These are phyloP conservation scores for Meteorus sp. DNA, from an alignment of 1,140 invertebrate genomes.

Conservation along the genomic window DNA sequence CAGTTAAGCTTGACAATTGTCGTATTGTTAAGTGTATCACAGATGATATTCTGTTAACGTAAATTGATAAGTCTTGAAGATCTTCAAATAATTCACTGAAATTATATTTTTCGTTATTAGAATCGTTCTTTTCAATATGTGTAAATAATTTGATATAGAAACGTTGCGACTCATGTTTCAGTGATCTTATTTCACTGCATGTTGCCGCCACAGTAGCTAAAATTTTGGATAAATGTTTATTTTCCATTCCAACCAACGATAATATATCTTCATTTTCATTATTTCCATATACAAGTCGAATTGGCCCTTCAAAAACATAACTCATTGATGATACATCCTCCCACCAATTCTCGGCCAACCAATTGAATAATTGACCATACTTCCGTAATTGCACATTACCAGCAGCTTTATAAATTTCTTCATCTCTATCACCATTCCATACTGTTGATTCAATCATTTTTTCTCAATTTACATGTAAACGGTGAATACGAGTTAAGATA, in stretches of 20 bases:
- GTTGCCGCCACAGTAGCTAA: constrained; percentile 78
- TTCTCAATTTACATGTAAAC: too few relatives aligned
- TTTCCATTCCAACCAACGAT: constrained; percentile 77
- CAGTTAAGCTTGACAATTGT: constrained; percentile 47
- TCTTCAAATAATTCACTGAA: constrained; percentile 44
- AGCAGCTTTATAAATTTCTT: constrained; percentile 60
- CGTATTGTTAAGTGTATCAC: constrained; percentile 46
- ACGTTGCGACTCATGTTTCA: constrained; percentile 71
- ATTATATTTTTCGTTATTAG: constrained; percentile 34
- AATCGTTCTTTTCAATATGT: constrained; percentile 63
- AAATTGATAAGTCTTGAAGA: constrained; percentile 56
- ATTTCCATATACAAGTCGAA: constrained; percentile 63
- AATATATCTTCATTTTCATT: constrained; percentile 69
- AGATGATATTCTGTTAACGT: constrained; percentile 50
- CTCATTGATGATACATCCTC: constrained; percentile 49
- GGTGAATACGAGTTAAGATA: too few relatives aligned
- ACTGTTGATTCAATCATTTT: constrained; percentile 50
- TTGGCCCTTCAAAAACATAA: constrained; percentile 59
- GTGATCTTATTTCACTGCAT: constrained; percentile 72
- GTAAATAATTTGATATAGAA: constrained; percentile 66
- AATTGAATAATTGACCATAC: constrained; percentile 76
- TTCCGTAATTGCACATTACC: constrained; percentile 67
- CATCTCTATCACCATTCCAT: constrained; percentile 48
- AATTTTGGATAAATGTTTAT: constrained; percentile 79
- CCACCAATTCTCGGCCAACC: constrained; percentile 58